Percentiles rank a stretch among this genome's conserved stretches.
phyloP scores from a whole-genome alignment of 2,797 vertebrate genomes.

The Enteromius argenteus region DNA sequence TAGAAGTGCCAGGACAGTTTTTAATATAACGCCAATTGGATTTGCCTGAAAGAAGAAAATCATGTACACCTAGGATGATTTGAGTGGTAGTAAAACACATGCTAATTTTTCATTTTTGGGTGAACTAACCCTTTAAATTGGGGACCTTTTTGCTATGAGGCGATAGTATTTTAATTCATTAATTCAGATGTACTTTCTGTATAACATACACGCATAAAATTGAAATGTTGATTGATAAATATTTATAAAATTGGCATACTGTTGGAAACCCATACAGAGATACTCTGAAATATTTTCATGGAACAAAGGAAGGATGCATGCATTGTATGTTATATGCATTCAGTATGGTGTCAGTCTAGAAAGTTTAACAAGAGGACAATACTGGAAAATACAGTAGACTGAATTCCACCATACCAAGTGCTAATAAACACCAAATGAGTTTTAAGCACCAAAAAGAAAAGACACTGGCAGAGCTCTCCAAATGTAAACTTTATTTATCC shows the following conservation, averaged over 20 bases:
- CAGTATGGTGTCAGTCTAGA: neutral
- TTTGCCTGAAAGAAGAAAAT: no score
- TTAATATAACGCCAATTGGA: no score
- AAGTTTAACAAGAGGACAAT: neutral
- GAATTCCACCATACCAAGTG: neutral
- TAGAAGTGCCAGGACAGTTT: no score
- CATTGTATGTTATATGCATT: neutral
- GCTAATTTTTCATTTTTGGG: no score
- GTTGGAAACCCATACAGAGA: neutral
- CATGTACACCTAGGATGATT: no score
- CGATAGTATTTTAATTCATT: neutral
- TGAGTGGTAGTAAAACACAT: no score
- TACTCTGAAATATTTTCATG: neutral
- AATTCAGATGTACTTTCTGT: neutral
- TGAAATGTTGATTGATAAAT: neutral
- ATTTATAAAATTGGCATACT: neutral
- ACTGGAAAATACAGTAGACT: neutral
- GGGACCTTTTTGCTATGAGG: neutral
- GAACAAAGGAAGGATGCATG: neutral
- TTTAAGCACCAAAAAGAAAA: neutral
- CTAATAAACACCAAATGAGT: neutral
- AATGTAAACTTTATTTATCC: conserved; percentile 38
- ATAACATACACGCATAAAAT: neutral
- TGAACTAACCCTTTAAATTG: neutral
- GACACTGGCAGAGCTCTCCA: neutral